Base-by-base conservation (phyloP, 2,113 vertebrate genomes). In the Tychaedon coryphoeus region DNA sequence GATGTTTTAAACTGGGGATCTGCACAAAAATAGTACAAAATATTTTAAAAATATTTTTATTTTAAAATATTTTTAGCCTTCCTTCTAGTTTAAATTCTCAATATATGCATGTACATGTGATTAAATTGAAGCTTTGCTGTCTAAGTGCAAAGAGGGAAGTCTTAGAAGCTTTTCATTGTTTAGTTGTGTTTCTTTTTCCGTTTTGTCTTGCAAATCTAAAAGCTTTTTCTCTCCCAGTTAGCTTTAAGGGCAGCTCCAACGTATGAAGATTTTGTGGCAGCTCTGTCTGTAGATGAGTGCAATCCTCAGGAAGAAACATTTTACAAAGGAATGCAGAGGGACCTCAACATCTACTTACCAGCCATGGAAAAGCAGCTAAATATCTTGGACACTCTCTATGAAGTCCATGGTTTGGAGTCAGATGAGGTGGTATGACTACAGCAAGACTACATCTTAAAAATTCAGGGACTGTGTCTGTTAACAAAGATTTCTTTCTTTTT, bases 321-420 rank as follows among this genome's bases (percentile, higher is more conserved):
- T 95, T 93, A 86, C 79, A 96, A 61, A 16, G 98, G 98, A 72
- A 98, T 99, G 98, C 98, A 98, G 96, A 98, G 98, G 53, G 99
- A 99, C 96, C 98, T 99, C 92, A 98, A 96, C 66, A 48, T 98
- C 90, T 99, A 99, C 96, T 98, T 99, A 84, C 99, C 99, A 17
- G 99, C 99, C 92, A 99, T 99, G 99, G 98, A 99, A 96, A 98
- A 98, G 80, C 99, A 99, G 97, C 98, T 99, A 93, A 97, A 95
- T 73, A 98, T 99, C 92, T 98, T 99, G 92, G 99, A 99, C 86
- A 96, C 97, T 88, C 97, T 99, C 54, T 99, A 99, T 22, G 99
- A 99, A 88, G 97, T 99, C 79, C 98, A 99, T 78, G 98, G 98
- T 95, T 98, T 99, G 96, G 99, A 99, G 90, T 99, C 99, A 5